phyloP scores from a whole-genome alignment of 2,888 invertebrate genomes.

The Eupithecia vulgata region DNA sequence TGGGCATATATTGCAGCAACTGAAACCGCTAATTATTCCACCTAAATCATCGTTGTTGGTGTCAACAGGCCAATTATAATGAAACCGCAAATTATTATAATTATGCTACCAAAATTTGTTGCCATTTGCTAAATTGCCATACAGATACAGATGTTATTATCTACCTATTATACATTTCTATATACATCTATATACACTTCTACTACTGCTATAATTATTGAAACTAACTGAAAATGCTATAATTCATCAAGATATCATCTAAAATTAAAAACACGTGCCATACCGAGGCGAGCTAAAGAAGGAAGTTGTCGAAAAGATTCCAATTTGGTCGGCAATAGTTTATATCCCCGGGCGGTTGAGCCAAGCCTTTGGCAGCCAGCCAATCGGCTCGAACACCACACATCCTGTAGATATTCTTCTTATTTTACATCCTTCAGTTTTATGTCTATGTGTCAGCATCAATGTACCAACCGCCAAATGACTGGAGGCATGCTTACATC shows the following conservation, averaged over 20 bases:
- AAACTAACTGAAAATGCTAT: not conserved
- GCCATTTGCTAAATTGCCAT: not conserved
- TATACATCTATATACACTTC: no score
- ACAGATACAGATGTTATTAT: not conserved
- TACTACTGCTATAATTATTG: not conserved
- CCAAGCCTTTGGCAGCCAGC: constrained; percentile 55
- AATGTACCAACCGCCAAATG: constrained; percentile 7
- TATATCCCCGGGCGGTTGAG: constrained; percentile 51
- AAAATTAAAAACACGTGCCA: not conserved
- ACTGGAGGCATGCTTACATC: constrained; percentile 8
- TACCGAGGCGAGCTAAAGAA: constrained; percentile 46
- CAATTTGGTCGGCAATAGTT: constrained; percentile 57
- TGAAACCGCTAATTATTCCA: not conserved
- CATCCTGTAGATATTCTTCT: constrained; percentile 41
- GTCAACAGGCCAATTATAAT: not conserved
- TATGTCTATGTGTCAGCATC: constrained; percentile 35
- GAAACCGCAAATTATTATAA: not conserved
- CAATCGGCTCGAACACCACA: constrained; percentile 48
- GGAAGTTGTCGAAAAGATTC: constrained; percentile 48
- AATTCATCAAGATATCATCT: not conserved
- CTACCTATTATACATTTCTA: no score
- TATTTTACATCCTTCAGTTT: constrained; percentile 29
- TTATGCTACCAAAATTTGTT: not conserved
- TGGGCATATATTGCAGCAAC: not conserved
- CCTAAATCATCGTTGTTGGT: not conserved